Percentiles rank a stretch among this genome's conserved stretches.
Evolutionary conservation across 30 jellyfish, hydroid and myxozoan genomes (phyloP).

Genomic region (Pelagia noctiluca): DNA sequence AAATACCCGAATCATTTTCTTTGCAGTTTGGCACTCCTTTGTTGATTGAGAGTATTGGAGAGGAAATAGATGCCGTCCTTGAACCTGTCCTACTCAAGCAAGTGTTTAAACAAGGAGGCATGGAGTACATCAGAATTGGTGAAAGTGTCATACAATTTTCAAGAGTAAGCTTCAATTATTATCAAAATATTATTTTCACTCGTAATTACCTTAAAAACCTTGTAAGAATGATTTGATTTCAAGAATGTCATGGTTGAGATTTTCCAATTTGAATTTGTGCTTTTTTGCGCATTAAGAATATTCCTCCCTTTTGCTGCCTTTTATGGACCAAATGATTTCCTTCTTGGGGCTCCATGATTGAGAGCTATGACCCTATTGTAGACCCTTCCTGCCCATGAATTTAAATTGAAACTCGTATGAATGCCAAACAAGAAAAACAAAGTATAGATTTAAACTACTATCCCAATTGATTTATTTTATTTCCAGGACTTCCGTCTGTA

Average conservation of each 20-base stretch:
- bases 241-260: background rate
- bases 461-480: background rate
- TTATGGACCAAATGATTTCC: too few relatives aligned
- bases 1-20: background rate
- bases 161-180: slow-evolving; percentile 41
- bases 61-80: slow-evolving; percentile 67
- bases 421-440: background rate
- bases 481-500: slow-evolving; percentile 69
- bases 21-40: slow-evolving; percentile 72
- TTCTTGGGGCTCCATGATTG: too few relatives aligned
- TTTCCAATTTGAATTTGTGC: too few relatives aligned
- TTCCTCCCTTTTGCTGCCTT: too few relatives aligned
- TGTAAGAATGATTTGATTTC: background rate
- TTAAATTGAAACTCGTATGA: background rate
- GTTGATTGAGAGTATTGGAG: slow-evolving; percentile 68
- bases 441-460: background rate
- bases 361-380: too few relatives aligned
- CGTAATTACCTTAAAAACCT: background rate
- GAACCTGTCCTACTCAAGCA: slow-evolving; percentile 72
- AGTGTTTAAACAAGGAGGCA: slow-evolving; percentile 72
- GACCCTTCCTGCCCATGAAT: too few relatives aligned
- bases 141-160: slow-evolving; percentile 68
- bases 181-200: background rate
- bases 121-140: slow-evolving; percentile 55
- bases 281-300: too few relatives aligned